phyloP scores from a whole-genome alignment of 2,113 vertebrate species.

The Mustela nigripes region DNA sequence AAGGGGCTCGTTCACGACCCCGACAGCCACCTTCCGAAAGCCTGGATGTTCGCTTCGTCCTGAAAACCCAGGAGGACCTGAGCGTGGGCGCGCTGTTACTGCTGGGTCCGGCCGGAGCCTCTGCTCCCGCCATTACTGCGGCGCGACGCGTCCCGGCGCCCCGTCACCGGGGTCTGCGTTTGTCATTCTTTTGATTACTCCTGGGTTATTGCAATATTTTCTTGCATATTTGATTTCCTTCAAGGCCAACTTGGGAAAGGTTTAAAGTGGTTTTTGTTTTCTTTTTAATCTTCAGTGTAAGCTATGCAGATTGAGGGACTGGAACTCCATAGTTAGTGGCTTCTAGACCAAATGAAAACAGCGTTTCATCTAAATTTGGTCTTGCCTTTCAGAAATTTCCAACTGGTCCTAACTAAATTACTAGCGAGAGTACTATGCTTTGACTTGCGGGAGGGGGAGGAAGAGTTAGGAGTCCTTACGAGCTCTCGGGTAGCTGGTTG shows the following conservation, averaged over 20 bases:
- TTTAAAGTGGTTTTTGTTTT: slow-evolving; percentile 37
- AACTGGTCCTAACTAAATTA: background rate
- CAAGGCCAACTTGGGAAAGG: background rate
- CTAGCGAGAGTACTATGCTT: background rate
- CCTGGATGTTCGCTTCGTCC: background rate
- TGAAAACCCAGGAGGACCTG: background rate
- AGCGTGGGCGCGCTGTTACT: accelerated
- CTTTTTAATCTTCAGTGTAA: slow-evolving; percentile 33
- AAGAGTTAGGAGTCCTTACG: background rate
- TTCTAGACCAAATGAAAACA: slow-evolving; percentile 62
- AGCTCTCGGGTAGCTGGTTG: background rate
- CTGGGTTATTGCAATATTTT: background rate
- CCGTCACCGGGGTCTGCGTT: background rate
- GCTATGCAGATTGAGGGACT: background rate
- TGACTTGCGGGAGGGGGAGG: background rate
- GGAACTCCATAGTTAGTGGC: background rate
- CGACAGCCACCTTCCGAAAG: background rate
- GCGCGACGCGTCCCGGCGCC: accelerated
- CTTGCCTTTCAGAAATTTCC: slow-evolving; percentile 52
- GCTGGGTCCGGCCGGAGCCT: background rate
- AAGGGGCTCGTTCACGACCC: background rate
- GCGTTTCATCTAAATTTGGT: background rate
- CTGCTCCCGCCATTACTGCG: background rate
- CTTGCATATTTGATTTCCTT: background rate
- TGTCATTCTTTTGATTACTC: background rate